Evolutionary conservation across 1,140 invertebrate genomes (phyloP), one percentile per base, ranked within the genome.

Genomic region (Apis cerana): DNA sequence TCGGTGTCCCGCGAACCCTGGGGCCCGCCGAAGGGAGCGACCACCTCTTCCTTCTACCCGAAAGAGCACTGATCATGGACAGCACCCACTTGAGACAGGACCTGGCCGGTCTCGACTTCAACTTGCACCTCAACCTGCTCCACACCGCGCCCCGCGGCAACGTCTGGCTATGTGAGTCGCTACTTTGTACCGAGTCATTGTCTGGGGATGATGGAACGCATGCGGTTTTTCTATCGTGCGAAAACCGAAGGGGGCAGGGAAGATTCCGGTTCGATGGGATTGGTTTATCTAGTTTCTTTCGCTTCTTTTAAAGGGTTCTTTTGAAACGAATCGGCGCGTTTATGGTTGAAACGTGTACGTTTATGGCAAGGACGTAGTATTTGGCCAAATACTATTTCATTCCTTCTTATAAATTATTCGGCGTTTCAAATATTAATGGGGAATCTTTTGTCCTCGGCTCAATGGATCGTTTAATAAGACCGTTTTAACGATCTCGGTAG

Each of bases 131-230:
- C 33, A 93, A 94, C 82, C 91, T 92, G 12, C 93, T 95, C 59
- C 95, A 95, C 89, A 93, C 93, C n/a, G 95, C 94, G 56, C 95
- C 95, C 21, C 94, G 94, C 85, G 95, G 95, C 87, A 95, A 95
- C 93, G 95, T 96, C 76, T 96, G 95, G 95, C 95, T 96, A 93
- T 95, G 95, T 96, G 91, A 95, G 95, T 95, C 62, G 19, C 56
- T 50, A 50, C 2, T 27, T 82, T 54, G 21, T 50, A 70, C 65
- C 70, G 56, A 65, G 56, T 59, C 80, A 67, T n/a, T 27, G 59
- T 76, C 61, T n/a, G 11, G 48, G 10, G 7, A 33, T 56, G 50
- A 58, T 23, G n/a, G 52, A 56, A 56, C 15, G 9, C 21, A 10
- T 10, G 33, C 70, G 19, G 9, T 74, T 61, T 59, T 59, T 59